Percentiles rank a stretch among this genome's conserved stretches.
phyloP scores from a whole-genome alignment of 2,113 vertebrate species.

The Zootoca vivipara region DNA sequence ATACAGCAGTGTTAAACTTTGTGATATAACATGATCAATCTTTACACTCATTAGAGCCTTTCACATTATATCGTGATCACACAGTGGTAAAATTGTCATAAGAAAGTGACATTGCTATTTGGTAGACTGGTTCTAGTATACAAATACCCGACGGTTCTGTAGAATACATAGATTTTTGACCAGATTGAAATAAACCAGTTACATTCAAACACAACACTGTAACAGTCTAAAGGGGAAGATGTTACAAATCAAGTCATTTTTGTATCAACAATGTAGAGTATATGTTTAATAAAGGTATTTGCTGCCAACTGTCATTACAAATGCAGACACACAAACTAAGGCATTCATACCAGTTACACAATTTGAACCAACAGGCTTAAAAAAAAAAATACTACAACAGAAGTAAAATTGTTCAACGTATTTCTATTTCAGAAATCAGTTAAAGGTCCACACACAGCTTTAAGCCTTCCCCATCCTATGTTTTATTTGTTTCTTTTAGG shows the following conservation, averaged over 20 bases:
- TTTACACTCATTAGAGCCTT: slow-evolving; percentile 73
- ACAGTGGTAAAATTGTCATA: slow-evolving; percentile 74
- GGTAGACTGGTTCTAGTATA: slow-evolving; percentile 72
- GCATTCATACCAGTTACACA: slow-evolving; percentile 68
- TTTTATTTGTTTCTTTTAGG: slow-evolving; percentile 35
- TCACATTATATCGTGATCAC: slow-evolving; percentile 81
- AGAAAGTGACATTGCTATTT: slow-evolving; percentile 77
- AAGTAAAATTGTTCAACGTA: slow-evolving; percentile 51
- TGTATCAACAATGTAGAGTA: slow-evolving; percentile 60
- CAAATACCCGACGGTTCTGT: slow-evolving; percentile 70
- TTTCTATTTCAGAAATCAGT: slow-evolving; percentile 39
- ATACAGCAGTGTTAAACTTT: slow-evolving; percentile 87
- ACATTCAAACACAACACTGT: slow-evolving; percentile 74
- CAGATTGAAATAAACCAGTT: slow-evolving; percentile 67
- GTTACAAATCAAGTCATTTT: slow-evolving; percentile 59
- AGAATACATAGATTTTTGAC: slow-evolving; percentile 69
- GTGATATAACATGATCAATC: slow-evolving; percentile 79
- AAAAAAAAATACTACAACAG: slow-evolving; percentile 57
- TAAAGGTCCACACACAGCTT: slow-evolving; percentile 56
- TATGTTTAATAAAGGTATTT: slow-evolving; percentile 65
- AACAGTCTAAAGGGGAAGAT: slow-evolving; percentile 61
- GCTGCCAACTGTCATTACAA: slow-evolving; percentile 62
- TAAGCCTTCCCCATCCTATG: slow-evolving; percentile 58
- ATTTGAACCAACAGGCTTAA: slow-evolving; percentile 75
- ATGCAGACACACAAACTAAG: slow-evolving; percentile 72